Conservation (phyloP, 2,797 vertebrate species). For the Xiphorhynchus erythropygius region DNA sequence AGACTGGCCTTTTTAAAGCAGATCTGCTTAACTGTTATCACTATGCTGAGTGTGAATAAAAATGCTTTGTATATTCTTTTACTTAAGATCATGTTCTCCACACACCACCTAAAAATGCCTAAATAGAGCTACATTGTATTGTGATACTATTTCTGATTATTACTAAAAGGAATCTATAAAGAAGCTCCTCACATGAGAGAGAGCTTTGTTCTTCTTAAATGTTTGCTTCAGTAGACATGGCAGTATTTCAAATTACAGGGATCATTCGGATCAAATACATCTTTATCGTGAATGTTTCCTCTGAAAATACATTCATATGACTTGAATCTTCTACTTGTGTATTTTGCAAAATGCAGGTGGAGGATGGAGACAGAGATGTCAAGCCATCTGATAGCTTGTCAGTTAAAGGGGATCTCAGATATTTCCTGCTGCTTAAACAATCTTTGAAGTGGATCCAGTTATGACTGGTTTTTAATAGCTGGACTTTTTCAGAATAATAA, state of each 20-base stretch:
- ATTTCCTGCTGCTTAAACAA: background rate
- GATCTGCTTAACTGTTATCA: background rate
- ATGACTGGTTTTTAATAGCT: background rate
- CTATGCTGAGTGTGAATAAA: background rate
- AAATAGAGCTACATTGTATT: constrained; percentile 8
- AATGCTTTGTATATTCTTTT: background rate
- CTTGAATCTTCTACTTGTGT: background rate
- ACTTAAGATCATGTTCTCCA: background rate
- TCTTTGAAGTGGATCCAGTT: background rate
- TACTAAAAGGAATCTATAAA: background rate
- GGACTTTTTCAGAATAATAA: background rate
- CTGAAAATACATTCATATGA: background rate
- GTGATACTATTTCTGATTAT: constrained; percentile 16
- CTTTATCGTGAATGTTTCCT: background rate
- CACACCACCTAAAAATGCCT: background rate
- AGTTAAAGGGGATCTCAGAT: background rate
- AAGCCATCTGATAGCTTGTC: background rate
- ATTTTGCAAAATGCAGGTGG: background rate
- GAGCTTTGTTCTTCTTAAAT: background rate
- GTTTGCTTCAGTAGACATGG: background rate
- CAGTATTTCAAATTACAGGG: background rate
- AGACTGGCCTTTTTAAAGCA: background rate
- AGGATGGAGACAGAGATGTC: background rate
- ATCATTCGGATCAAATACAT: background rate
- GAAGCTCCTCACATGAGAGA: background rate